Base-by-base conservation (phyloP, 1,140 invertebrate genomes). In the Trachymyrmex cornetzi region DNA sequence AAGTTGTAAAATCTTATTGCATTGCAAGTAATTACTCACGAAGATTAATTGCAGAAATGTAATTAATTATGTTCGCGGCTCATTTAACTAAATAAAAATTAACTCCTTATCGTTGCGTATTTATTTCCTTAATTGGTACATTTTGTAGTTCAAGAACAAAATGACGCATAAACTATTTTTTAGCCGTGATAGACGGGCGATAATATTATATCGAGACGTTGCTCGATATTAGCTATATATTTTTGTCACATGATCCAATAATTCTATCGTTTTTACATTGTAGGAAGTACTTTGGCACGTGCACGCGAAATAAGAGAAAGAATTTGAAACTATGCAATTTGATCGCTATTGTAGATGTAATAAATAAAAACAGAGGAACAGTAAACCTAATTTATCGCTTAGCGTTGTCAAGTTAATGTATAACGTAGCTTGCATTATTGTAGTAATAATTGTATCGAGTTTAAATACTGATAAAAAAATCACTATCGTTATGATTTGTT, bases 381-480 rank as follows among this genome's bases (percentile, higher is more conserved):
- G 0, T 64, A 64, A 64, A 64, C 4, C 4, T 67, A 22, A 19
- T 67, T 44, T 67, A 44, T 6, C 9, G 16, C 9, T 67, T 38
- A 67, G 38, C 30, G n/a, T 22, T n/a, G 0, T 44, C 12, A 67
- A 67, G 16, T 48, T 69, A 69, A 69, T 16, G 14, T 67, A 0
- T 22, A 22, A 67, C 4, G n/a, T 30, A 66, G 11, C 38, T 44
- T 67, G 22, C 11, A 67, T n/a, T 22, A 38, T 66, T 22, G 11
- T 3, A n/a, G n/a, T 38, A 44, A 67, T 22, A 7, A 66, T 30
- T 3, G 9, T 69, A 27, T 24, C 22, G 2, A 74, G 5, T 9
- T 27, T 14, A 74, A 74, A 55, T 55, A 55, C 71, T 74, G 27
- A 55, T 30, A 7, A 55, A 72, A 30, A 34, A 55, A 27, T 22